Conservation (phyloP, 2,113 vertebrate genomes). For the Alligator mississippiensis region DNA sequence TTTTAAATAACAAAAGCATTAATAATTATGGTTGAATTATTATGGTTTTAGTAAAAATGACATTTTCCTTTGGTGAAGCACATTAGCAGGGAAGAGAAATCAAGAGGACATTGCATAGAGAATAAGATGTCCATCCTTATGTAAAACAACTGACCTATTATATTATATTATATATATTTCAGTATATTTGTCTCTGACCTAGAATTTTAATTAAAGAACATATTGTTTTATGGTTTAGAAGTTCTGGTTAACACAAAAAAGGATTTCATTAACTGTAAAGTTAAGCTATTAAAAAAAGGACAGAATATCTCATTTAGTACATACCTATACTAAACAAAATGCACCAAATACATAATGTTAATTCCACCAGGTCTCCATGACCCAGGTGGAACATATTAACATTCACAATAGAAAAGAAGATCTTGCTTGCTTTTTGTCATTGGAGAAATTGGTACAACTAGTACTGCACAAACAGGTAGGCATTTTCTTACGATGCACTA, state of each 20-base stretch:
- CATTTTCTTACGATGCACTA: background rate
- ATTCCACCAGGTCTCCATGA: background rate
- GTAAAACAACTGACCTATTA: background rate
- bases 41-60: background rate
- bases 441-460: background rate
- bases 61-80: background rate
- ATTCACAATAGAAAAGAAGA: background rate
- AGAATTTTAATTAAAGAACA: background rate
- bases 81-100: background rate
- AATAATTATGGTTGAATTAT: background rate
- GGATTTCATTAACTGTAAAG: background rate
- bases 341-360: background rate
- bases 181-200: background rate
- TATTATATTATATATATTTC: background rate
- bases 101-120: background rate
- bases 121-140: background rate
- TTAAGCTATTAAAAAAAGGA: background rate
- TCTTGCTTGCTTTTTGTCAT: background rate
- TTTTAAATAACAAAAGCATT: background rate
- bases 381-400: background rate
- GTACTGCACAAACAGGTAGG: background rate
- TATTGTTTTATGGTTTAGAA: background rate
- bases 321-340: background rate
- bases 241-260: background rate
- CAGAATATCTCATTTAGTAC: background rate